Evolutionary conservation across 2,888 invertebrate genomes (phyloP).

Genomic region (Hirtodrosophila alboralis): DNA sequence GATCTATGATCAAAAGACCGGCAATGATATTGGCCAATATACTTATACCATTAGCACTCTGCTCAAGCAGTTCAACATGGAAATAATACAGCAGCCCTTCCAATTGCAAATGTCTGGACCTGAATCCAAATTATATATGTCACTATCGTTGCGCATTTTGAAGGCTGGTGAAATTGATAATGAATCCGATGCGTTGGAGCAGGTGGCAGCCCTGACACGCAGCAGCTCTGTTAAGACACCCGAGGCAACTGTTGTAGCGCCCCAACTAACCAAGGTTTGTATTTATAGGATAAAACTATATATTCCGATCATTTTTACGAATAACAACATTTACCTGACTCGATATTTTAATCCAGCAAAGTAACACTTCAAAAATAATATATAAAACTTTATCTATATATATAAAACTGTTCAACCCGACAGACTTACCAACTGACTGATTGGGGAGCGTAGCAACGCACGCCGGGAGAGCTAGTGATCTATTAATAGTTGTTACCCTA

Average conservation of each 20-base stretch:
- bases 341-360: too few relatives aligned
- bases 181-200: constrained; percentile 65
- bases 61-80: constrained; percentile 89
- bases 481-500: too few relatives aligned
- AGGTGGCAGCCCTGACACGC: constrained; percentile 67
- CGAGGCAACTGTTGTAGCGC: constrained; percentile 34
- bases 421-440: too few relatives aligned
- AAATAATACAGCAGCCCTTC: constrained; percentile 91
- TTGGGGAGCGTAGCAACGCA: too few relatives aligned
- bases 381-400: too few relatives aligned
- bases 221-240: constrained; percentile 70
- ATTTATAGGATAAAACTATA: too few relatives aligned
- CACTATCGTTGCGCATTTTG: constrained; percentile 87
- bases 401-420: too few relatives aligned
- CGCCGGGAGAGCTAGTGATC: too few relatives aligned
- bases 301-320: too few relatives aligned
- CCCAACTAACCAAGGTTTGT: constrained; percentile 35
- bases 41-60: constrained; percentile 89
- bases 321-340: too few relatives aligned
- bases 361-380: too few relatives aligned
- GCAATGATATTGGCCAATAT: constrained; percentile 89
- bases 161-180: constrained; percentile 75
- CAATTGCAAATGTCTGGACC: constrained; percentile 91
- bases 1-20: constrained; percentile 93
- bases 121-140: constrained; percentile 91